These are phyloP conservation scores for Ophion ellenae DNA, from an alignment of 2,888 invertebrate species.

Conservation along the genomic window DNA sequence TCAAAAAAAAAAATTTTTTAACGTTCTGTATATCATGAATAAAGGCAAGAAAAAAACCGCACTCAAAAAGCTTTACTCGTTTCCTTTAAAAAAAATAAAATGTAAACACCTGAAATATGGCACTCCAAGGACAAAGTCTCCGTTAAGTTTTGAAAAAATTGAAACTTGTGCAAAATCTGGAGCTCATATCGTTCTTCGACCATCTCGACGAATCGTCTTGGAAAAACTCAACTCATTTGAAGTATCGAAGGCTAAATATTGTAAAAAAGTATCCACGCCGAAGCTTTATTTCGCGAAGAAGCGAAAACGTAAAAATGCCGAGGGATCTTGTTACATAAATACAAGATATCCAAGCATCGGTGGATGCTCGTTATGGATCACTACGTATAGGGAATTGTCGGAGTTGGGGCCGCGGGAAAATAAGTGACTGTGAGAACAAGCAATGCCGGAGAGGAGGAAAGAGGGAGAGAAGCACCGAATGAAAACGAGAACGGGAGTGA, in stretches of 20 bases:
- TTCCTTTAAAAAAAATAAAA: too few species aligned
- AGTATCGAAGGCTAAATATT: background rate
- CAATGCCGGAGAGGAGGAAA: slow-evolving; percentile 57
- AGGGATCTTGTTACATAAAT: slow-evolving; percentile 12
- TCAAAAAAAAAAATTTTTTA: too few species aligned
- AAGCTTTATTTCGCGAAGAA: background rate
- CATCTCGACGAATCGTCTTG: background rate
- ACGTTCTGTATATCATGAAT: too few species aligned
- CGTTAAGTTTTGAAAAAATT: too few species aligned
- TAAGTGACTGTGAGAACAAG: slow-evolving; percentile 63
- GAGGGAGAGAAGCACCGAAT: slow-evolving; percentile 39
- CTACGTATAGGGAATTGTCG: slow-evolving; percentile 24
- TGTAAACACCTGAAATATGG: too few species aligned
- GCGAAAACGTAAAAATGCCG: slow-evolving; percentile 12
- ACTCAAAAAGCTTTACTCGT: too few species aligned
- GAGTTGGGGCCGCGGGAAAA: slow-evolving; percentile 35
- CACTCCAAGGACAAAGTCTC: too few species aligned
- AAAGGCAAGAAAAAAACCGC: too few species aligned
- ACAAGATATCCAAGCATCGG: slow-evolving; percentile 3
- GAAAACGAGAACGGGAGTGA: slow-evolving; percentile 51
- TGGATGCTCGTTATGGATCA: slow-evolving; percentile 41
- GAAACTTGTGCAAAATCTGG: too few species aligned
- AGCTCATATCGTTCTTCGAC: background rate
- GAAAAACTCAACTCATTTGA: background rate
- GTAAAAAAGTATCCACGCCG: background rate